phyloP scores from a whole-genome alignment of 2,888 invertebrate species.

The Calameuta pallipes region DNA sequence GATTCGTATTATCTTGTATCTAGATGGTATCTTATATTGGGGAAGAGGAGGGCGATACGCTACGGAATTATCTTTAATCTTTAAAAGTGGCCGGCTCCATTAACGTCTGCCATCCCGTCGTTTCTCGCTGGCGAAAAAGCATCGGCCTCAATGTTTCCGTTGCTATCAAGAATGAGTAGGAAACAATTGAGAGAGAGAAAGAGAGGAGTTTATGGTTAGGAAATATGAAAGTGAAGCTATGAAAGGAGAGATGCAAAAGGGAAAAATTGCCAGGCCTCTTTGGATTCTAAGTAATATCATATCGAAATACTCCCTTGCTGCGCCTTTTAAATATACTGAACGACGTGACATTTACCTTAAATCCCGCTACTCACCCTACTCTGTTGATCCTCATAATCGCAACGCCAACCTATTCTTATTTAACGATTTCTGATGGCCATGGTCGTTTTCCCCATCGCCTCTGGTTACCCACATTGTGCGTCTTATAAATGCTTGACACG shows the following conservation, averaged over 20 bases:
- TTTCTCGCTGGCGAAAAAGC: not conserved
- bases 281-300: not conserved
- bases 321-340: not conserved
- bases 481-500: not conserved
- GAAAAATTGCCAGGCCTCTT: not conserved
- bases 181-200: not conserved
- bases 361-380: not conserved
- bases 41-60: not conserved
- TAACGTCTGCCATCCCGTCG: not conserved
- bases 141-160: not conserved
- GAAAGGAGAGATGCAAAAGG: not conserved
- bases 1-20: constrained; percentile 11
- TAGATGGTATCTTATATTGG: not conserved
- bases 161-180: not conserved
- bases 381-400: not conserved
- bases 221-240: not conserved
- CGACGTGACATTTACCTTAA: not conserved
- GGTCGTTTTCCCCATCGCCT: not conserved
- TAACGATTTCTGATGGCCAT: not conserved
- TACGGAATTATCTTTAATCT: constrained; percentile 14
- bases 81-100: constrained; percentile 13
- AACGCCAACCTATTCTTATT: not conserved
- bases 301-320: not conserved
- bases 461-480: not conserved
- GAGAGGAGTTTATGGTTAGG: constrained; percentile 4